Conservation (phyloP, 2,113 vertebrate genomes). For the Xerus inauris region DNA sequence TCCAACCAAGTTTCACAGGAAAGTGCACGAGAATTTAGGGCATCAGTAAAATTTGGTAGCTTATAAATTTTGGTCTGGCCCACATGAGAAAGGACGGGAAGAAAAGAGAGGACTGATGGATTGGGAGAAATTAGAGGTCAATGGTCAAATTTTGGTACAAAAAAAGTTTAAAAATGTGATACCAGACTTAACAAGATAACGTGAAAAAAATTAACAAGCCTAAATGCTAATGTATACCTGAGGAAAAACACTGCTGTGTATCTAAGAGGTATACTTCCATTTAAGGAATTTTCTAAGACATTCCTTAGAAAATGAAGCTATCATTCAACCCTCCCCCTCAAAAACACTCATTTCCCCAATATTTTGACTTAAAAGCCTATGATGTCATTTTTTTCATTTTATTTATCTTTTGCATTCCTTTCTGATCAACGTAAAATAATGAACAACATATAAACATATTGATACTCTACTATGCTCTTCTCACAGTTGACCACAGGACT, state of each 20-base stretch:
- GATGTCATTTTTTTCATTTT: neutral
- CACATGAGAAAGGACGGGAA: neutral
- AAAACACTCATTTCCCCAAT: neutral
- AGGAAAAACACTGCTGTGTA: neutral
- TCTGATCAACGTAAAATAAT: neutral
- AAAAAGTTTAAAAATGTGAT: neutral
- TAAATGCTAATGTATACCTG: neutral
- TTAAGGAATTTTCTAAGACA: neutral
- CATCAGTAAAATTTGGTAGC: neutral
- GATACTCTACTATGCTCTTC: neutral
- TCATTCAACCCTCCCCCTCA: too few species aligned
- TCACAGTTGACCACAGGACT: neutral
- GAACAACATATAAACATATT: neutral
- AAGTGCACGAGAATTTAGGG: neutral
- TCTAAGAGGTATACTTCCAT: neutral
- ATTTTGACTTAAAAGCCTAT: neutral
- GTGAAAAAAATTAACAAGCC: neutral
- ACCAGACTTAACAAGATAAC: neutral
- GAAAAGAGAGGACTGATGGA: neutral
- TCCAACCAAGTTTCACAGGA: neutral
- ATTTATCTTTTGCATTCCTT: neutral
- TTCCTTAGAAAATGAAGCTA: neutral
- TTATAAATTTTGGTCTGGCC: neutral
- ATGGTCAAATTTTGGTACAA: neutral
- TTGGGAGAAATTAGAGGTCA: neutral